Base-by-base conservation (phyloP, 1,140 invertebrate species). In the Zaprionus nigranus region DNA sequence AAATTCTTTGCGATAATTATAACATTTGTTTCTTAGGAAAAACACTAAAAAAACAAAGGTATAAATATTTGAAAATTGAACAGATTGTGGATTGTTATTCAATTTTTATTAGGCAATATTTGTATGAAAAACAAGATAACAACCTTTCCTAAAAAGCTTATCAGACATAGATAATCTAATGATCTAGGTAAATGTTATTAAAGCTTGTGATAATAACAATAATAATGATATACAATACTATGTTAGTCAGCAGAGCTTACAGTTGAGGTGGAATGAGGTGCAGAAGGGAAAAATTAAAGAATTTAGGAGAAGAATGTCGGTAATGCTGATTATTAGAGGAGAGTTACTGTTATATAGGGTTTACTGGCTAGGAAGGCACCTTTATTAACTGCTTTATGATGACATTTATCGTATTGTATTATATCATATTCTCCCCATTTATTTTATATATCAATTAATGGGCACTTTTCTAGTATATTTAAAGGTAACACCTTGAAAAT, bases 1-100 rank as follows among this genome's bases (percentile, higher is more conserved):
- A 81, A 75, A 78, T 76, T 81, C 51, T 58, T 67, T 43, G 49
- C 40, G 40, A 67, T 80, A 82, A 86, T 81, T 66, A 66, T 70
- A 46, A 51, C 22, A 68, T 71, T 54, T 51, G 12, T 51, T 43
- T 58, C 24, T n/a, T 20, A 43, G 17, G 30, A 24, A 6, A 28
- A 62, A 49, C 20, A 13, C 13, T 9, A 46, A 7, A 3, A 43
- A 46, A 51, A 51, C 22, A 51, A 24, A 24, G 4, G 3, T 24
- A 51, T 22, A 40, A 40, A 54, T 56, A 15, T 54, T 65, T 15
- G 24, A n/a, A 17, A 62, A 46, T 13, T 13, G 59, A 38, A 38
- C 2, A 46, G 28, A 17, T 46, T 46, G 40, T 46, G 2, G n/a
- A 46, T 46, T 46, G n/a, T 46, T 46, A 17, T 17, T 46, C 40